A percentile compares a stretch with the other conserved stretches of the same genome.
These are phyloP conservation scores for Ditylenchus weischeri DNA, from an alignment of 2,888 invertebrate genomes.

Conservation along the genomic window DNA sequence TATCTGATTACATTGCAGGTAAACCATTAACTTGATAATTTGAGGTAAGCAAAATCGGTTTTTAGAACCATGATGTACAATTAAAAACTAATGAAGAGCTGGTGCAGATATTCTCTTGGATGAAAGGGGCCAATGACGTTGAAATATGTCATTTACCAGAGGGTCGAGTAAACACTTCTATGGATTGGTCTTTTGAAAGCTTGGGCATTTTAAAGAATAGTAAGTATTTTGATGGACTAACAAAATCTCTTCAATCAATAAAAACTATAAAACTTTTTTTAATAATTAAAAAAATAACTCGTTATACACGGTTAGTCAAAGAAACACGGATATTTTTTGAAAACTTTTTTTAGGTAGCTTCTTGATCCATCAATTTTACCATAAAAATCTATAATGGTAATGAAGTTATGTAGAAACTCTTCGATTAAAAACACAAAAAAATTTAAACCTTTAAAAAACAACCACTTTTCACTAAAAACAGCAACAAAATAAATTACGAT, in stretches of 20 bases:
- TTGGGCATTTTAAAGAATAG: constrained; percentile 20
- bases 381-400: no score
- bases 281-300: no score
- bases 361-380: no score
- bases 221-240: background rate
- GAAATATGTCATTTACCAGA: constrained; percentile 16
- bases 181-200: constrained; percentile 19
- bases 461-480: no score
- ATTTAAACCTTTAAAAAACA: no score
- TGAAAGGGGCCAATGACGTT: constrained; percentile 31
- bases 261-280: background rate
- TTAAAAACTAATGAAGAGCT: constrained; percentile 31
- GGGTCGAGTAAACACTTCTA: constrained; percentile 11
- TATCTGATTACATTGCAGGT: constrained; percentile 32
- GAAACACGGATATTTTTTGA: no score
- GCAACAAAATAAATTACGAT: no score
- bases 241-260: background rate
- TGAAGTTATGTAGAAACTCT: no score
- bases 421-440: no score
- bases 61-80: constrained; percentile 31
- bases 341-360: no score
- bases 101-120: constrained; percentile 27
- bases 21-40: background rate
- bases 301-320: no score
- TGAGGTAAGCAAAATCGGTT: background rate